Evolutionary conservation across 2,888 invertebrate species (phyloP), one percentile per base, ranked within the genome.

Genomic region (Papilio gigon): DNA sequence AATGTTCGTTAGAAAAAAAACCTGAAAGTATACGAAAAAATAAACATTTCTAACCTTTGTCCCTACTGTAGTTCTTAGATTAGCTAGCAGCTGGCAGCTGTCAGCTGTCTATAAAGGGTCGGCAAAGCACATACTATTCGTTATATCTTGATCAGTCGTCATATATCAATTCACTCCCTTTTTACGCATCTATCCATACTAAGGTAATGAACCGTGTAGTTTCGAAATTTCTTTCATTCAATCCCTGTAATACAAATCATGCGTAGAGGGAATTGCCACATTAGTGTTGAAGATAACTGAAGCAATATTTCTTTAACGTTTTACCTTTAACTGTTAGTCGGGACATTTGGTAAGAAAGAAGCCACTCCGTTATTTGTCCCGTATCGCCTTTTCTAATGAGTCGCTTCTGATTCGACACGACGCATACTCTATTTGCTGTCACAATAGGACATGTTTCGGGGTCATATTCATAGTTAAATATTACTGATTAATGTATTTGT

Each of bases 381-480:
- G 86, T 86, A 88, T 91, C 84, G 81, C 90, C 91, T 87, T 90
- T 87, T 90, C 84, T 80, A 87, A 86, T 77, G 77, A 80, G 80
- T 80, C 79, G 85, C 85, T 86, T 85, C 86, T 81, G 85, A 91
- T 91, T 91, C 88, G 91, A 86, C 87, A 90, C 90, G 89, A 75
- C 74, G 74, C 79, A 72, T 87, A 87, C 84, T 83, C 83, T 81
- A 84, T 85, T 81, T 81, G 81, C 73, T 71, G 71, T 79, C 77
- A 89, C 90, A 90, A 89, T 88, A 82, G 88, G 83, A 84, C 83
- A 77, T 84, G 85, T 82, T 84, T 84, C 82, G 84, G 80, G 87
- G 87, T 85, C 86, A 87, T 84, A 85, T 85, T 84, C 84, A 84
- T 84, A 77, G 77, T 78, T 82, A 79, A 84, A 80, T 79, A 74